These are phyloP conservation scores for Phrynocephalus forsythii DNA, from an alignment of 2,797 vertebrate species.

Conservation along the genomic window DNA sequence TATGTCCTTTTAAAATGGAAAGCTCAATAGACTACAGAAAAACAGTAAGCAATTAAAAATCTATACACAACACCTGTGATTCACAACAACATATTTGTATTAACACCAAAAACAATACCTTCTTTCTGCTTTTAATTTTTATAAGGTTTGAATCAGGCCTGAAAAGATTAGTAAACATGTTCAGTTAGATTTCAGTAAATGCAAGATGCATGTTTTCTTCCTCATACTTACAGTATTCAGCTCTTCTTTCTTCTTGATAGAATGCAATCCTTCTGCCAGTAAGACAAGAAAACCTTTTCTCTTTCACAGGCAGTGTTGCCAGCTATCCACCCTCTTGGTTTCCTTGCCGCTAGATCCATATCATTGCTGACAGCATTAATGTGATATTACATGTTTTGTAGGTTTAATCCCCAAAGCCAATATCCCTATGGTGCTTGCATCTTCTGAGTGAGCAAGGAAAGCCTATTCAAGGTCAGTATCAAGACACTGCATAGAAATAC, in stretches of 20 bases:
- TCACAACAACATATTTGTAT: background rate
- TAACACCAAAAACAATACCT: conserved; percentile 33
- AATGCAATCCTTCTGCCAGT: conserved; percentile 26
- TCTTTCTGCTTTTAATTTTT: conserved; percentile 10
- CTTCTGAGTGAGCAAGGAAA: conserved; percentile 51
- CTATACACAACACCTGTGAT: background rate
- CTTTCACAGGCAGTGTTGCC: conserved; percentile 43
- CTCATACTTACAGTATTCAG: conserved; percentile 74
- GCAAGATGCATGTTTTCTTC: conserved; percentile 27
- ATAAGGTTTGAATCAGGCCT: conserved; percentile 50
- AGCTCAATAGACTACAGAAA: conserved; percentile 50
- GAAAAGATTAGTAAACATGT: background rate
- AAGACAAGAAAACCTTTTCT: conserved; percentile 35
- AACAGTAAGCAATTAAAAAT: conserved; percentile 15
- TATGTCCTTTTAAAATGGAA: background rate
- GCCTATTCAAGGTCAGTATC: conserved; percentile 53
- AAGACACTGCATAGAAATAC: conserved; percentile 33
- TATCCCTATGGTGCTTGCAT: conserved; percentile 57
- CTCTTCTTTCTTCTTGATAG: conserved; percentile 50
- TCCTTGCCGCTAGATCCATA: conserved; percentile 54
- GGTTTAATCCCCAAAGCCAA: conserved; percentile 60
- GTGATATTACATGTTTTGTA: conserved; percentile 76
- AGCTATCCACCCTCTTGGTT: conserved; percentile 55
- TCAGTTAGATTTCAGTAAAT: background rate
- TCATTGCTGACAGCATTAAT: conserved; percentile 64